Evolutionary conservation across 2,888 invertebrate genomes (phyloP), one percentile per base, ranked within the genome.

Genomic region (Trimorus sp.): DNA sequence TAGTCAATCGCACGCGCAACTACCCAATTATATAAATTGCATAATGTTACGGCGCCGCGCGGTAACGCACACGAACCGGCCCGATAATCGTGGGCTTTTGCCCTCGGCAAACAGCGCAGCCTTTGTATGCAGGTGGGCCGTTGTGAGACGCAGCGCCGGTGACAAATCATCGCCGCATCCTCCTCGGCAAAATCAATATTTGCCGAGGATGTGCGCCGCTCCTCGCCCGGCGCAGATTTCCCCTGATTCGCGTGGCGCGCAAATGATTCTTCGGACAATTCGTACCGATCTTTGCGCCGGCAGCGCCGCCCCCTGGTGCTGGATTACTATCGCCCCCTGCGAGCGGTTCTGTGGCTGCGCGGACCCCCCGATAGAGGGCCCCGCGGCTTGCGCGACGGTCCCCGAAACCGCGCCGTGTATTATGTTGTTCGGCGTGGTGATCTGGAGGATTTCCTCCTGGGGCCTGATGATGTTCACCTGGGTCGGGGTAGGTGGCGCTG

Each of bases 91-190:
- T 70, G 76, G 79, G 79, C 78, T 77, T 70, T 79, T 54, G 83
- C 83, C 79, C 65, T 84, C 71, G 74, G 80, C 83, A 84, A 85
- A 85, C 84, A 84, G 62, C 26, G 71, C 45, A 42, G 73, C 75
- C 78, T 81, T 83, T 83, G 83, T 83, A 77, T 80, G 77, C 78
- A 82, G 73, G 80, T 71, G 77, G 79, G 76, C 68, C 63, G 66
- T 68, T 56, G 37, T 53, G 82, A 73, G 80, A 79, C 71, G 73
- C 75, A 48, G 77, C 79, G 63, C 83, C 86, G 88, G 87, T 88
- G 89, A 90, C 90, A 90, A 91, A 91, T 91, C 88, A 89, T 90
- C 88, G 89, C 89, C 88, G 85, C 87, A 88, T 88, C 87, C 87
- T 85, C 84, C 84, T 45, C 83, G 85, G 87, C 83, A 89, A 89